Base-by-base conservation (phyloP, 2,797 vertebrate species). In the Remorina albescens region DNA sequence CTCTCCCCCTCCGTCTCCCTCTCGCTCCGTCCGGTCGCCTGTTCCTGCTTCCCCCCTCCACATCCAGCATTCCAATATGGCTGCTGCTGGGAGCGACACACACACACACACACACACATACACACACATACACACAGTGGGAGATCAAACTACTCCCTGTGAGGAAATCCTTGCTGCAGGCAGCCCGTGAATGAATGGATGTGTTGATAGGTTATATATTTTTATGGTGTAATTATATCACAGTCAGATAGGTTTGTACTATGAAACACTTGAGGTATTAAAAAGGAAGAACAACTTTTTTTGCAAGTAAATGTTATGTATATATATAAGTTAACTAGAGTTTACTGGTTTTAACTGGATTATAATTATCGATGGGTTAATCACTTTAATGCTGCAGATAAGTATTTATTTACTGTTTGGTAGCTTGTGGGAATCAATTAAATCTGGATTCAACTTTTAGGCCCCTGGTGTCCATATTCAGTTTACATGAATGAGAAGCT, bases 21-120 rank as follows among this genome's bases (percentile, higher is more conserved):
- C 77, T 64, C 79, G 72, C 61, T 44, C 55, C 32, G 57, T 66
- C 77, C 62, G 77, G 72, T 84, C 80, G 83, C 71, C 72, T 87
- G 88, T 90, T 91, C 88, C 91, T 87, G 80, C 77, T 89, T 84
- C 85, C 84, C 68, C 21, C 80, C 74, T 86, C 76, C 89, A 90
- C 88, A 91, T 92, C 88, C 89, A 92, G 86, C 88, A 93, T 92
- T 92, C 92, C 91, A 92, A 93, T 83, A 93, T 93, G 92, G 92
- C 91, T 70, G 91, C 89, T 62, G 60, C 68, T 49, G 56, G 62
- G 83, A 78, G 54, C 44, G 23, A 16, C 53, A 34, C 54, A 56
- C 53, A 54, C 28, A 54, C 28, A 54, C 18, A 19, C 16, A 30
- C 18, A 19, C 16, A 30, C 18, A 19, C 16, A 30, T n/a, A n/a